Percentiles rank a stretch among this genome's conserved stretches.
phyloP scores from a whole-genome alignment of 2,888 invertebrate species.

The Eupithecia inturbata region DNA sequence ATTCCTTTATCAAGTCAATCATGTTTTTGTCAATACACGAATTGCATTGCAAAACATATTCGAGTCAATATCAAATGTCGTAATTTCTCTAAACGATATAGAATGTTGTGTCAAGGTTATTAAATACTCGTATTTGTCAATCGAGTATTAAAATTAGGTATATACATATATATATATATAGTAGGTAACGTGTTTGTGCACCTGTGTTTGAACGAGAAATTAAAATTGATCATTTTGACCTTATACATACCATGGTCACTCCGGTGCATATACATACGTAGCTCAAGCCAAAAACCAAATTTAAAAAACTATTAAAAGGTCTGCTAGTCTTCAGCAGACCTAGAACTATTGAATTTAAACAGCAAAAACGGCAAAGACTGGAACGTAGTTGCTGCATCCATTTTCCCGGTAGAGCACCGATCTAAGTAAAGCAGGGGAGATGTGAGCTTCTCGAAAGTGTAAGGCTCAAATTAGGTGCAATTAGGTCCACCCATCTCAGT shows the following conservation, averaged over 20 bases:
- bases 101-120: slow-evolving; percentile 19
- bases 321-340: no score
- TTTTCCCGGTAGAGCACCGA: no score
- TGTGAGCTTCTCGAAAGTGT: no score
- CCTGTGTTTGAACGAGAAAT: neutral
- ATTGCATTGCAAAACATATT: slow-evolving; percentile 24
- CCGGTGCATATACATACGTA: neutral
- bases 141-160: slow-evolving; percentile 12
- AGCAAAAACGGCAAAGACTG: no score
- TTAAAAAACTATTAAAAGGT: no score
- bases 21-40: slow-evolving; percentile 9
- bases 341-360: no score
- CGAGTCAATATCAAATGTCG: slow-evolving; percentile 27
- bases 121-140: slow-evolving; percentile 23
- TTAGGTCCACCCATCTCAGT: no score
- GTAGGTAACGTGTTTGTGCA: neutral
- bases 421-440: no score
- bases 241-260: neutral
- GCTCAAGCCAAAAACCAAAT: no score
- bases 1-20: neutral
- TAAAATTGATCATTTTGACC: neutral
- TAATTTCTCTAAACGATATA: slow-evolving; percentile 20
- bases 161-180: no score
- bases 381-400: no score
- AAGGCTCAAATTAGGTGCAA: no score